phyloP scores from a whole-genome alignment of 2,113 vertebrate genomes.

The Spermophilus dauricus region DNA sequence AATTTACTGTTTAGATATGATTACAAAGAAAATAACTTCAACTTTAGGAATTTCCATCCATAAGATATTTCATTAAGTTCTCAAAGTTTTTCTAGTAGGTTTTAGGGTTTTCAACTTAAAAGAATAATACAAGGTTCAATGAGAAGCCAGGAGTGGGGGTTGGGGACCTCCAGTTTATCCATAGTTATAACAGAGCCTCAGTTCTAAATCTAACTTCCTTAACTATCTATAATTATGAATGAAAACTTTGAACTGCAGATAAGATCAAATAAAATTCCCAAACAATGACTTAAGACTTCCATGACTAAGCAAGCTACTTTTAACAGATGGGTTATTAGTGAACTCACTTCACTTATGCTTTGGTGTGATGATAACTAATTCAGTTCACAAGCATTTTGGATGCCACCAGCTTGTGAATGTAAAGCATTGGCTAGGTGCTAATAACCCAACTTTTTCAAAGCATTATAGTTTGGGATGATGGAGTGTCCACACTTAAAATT shows the following conservation, averaged over 20 bases:
- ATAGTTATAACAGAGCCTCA: neutral
- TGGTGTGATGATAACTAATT: neutral
- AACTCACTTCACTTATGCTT: neutral
- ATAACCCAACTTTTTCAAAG: neutral
- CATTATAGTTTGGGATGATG: neutral
- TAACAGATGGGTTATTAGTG: neutral
- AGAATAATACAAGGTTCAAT: neutral
- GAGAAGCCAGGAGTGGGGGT: neutral
- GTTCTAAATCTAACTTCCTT: neutral
- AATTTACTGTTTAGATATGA: constrained; percentile 53
- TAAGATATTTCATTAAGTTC: neutral
- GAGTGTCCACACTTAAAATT: neutral
- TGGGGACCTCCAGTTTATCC: neutral
- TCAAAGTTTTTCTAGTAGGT: constrained; percentile 33
- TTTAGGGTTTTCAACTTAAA: constrained; percentile 35
- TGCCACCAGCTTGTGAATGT: neutral
- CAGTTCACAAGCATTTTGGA: neutral
- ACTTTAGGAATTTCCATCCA: no score
- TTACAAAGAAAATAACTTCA: constrained; percentile 26
- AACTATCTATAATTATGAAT: neutral
- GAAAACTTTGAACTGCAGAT: neutral
- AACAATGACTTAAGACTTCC: neutral
- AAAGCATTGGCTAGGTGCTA: neutral
- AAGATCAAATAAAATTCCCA: neutral
- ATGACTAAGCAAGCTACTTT: neutral